Evolutionary conservation across 2,797 vertebrate species (phyloP).

Genomic region (Falco concolor): DNA sequence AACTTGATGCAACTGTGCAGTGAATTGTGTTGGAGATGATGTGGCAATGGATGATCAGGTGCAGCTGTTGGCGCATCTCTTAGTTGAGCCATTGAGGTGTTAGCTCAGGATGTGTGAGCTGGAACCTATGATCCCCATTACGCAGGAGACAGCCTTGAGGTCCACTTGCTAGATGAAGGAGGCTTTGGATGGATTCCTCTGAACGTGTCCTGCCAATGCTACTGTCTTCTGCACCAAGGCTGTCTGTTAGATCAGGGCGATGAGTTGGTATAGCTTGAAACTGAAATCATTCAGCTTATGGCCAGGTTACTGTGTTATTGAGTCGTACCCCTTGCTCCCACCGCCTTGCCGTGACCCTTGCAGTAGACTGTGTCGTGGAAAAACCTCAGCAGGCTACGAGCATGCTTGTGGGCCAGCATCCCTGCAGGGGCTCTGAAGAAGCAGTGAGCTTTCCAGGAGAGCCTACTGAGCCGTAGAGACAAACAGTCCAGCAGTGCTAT

Average conservation of each 20-base stretch:
- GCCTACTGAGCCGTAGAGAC: background rate
- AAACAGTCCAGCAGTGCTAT: rapidly evolving
- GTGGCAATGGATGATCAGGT: background rate
- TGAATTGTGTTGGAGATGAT: background rate
- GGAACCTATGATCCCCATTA: background rate
- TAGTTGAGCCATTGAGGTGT: background rate
- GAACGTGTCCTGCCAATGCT: background rate
- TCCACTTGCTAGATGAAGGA: rapidly evolving
- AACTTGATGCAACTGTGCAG: background rate
- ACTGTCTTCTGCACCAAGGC: background rate
- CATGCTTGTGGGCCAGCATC: background rate
- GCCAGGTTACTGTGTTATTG: background rate
- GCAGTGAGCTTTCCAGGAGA: background rate
- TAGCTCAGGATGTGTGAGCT: rapidly evolving
- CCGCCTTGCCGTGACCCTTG: background rate
- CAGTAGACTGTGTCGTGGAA: background rate
- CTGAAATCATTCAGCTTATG: background rate
- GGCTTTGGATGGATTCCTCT: background rate
- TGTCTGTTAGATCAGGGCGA: background rate
- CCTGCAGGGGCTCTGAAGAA: background rate
- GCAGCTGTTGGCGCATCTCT: background rate
- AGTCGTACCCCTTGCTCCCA: background rate
- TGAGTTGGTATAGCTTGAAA: background rate
- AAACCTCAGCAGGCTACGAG: background rate
- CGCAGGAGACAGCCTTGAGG: background rate